Percentiles rank a stretch among this genome's conserved stretches.
phyloP scores from a whole-genome alignment of 2,113 vertebrate species.

The Rhinopomastus cyanomelas region DNA sequence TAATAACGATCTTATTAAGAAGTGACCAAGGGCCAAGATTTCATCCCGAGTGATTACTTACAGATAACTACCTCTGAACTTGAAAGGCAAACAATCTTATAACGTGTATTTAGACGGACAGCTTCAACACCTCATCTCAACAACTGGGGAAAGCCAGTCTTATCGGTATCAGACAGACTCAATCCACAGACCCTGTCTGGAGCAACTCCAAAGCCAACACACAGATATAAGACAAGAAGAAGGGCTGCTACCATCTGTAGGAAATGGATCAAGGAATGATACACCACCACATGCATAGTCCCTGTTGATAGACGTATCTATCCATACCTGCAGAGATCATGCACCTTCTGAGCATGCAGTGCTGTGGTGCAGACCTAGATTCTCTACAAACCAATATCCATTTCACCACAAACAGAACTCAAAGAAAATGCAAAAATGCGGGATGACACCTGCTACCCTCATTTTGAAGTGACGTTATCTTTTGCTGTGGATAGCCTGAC shows the following conservation, averaged over 20 bases:
- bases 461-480: background rate
- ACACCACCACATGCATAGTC: background rate
- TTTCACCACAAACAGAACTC: background rate
- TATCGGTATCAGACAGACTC: background rate
- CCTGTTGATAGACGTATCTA: background rate
- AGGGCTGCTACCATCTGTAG: background rate
- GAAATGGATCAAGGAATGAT: background rate
- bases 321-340: background rate
- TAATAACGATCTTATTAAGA: slow-evolving; percentile 42
- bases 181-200: background rate
- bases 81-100: slow-evolving; percentile 13
- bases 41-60: slow-evolving; percentile 15
- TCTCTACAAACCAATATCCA: background rate
- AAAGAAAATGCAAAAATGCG: background rate
- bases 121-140: slow-evolving; percentile 7
- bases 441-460: background rate
- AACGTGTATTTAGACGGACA: background rate
- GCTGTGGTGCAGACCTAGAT: background rate
- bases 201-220: background rate
- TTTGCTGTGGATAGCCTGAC: background rate
- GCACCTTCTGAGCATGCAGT: background rate
- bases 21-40: slow-evolving; percentile 57
- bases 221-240: background rate
- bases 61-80: background rate
- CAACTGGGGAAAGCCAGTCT: background rate